Base-by-base conservation (phyloP, 1,140 invertebrate genomes). In the Papilio xuthus region DNA sequence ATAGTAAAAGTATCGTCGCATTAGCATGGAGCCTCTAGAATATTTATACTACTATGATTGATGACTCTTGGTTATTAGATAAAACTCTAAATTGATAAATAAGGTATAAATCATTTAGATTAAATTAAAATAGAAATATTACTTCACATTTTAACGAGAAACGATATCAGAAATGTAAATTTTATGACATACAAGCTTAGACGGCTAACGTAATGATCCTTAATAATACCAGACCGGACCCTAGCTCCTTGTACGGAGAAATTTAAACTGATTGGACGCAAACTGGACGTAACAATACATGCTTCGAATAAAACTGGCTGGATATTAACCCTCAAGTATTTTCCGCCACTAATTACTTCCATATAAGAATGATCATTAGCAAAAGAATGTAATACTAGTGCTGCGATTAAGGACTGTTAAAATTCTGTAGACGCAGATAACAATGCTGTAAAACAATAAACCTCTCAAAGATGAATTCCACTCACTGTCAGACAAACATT, bases 221-320 rank as follows among this genome's bases (percentile, higher is more conserved):
- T 76, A 77, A 80, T 82, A 84, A 82, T 81, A 88, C 84, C 84
- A 82, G 76, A 80, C 75, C 75, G 72, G 41, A 63, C 88, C 88
- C 80, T 89, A 87, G 12, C 41, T 74, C 89, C 89, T 86, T 93
- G 89, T 83, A 83, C 83, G 82, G 87, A 72, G 84, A 89, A 91
- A 91, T 91, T 90, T 88, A 90, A 92, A 89, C 90, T 90, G 88
- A 90, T 91, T 89, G 86, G 89, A 76, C 67, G 78, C 78, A 69
- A 80, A 85, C 84, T 81, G 84, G 88, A 88, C 89, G 83, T 84
- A 85, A 92, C 92, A 92, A 93, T 93, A 85, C 86, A 69, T 77
- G 47, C 79, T 83, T 79, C 82, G 75, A 76, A 78, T 83, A 79
- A 79, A 82, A 82, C 81, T 78, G 77, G 78, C 72, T 81, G 77